Evolutionary conservation across 2,797 vertebrate species (phyloP).

Genomic region (Diglossa cyanea): DNA sequence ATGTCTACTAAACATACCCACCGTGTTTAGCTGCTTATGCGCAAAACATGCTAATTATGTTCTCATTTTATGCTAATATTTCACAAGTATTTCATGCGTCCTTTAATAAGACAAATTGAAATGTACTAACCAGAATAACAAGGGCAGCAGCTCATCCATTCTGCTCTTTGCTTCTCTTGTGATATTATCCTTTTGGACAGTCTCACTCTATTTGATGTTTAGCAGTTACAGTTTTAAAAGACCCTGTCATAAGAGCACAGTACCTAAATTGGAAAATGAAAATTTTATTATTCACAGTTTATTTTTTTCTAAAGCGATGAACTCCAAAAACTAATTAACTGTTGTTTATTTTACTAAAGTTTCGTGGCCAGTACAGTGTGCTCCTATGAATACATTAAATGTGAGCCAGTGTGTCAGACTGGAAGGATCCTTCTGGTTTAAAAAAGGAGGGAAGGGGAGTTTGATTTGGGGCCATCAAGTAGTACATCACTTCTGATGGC

Average conservation of each 20-base stretch:
- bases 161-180: slow-evolving; percentile 75
- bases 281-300: not conserved
- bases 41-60: slow-evolving; percentile 63
- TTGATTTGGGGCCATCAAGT: slow-evolving; percentile 14
- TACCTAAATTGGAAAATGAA: slow-evolving; percentile 21
- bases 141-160: slow-evolving; percentile 70
- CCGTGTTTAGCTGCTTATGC: slow-evolving; percentile 62
- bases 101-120: slow-evolving; percentile 67
- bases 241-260: slow-evolving; percentile 68
- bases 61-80: slow-evolving; percentile 74
- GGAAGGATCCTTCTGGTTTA: not conserved
- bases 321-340: not conserved
- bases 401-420: slow-evolving; percentile 7
- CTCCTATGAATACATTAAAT: slow-evolving; percentile 63
- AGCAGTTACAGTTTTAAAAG: not conserved
- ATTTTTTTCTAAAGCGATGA: not conserved
- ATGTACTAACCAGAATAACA: slow-evolving; percentile 76
- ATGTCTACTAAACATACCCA: slow-evolving; percentile 35
- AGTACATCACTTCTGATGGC: slow-evolving; percentile 13
- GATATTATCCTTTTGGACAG: slow-evolving; percentile 65
- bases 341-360: not conserved
- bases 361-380: slow-evolving; percentile 26
- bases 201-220: slow-evolving; percentile 15
- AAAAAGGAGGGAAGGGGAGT: slow-evolving; percentile 2
- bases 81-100: slow-evolving; percentile 85